A percentile compares a stretch with the other conserved stretches of the same genome.
phyloP scores from a whole-genome alignment of 35 echinoderm and acorn worm species.

The Heliocidaris tuberculata region DNA sequence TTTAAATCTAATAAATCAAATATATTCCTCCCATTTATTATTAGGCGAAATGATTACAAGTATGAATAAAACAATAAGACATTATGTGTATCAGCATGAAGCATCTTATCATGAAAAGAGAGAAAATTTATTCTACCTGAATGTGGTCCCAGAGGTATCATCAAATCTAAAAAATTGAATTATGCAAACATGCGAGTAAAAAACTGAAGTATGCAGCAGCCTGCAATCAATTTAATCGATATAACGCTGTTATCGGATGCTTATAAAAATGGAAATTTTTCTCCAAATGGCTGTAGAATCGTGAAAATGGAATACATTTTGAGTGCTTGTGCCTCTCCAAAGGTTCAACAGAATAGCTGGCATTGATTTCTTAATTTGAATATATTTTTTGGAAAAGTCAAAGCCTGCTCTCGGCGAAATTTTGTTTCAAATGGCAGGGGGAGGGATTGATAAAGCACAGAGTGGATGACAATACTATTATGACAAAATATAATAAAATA shows the following conservation, averaged over 20 bases:
- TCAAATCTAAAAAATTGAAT: not conserved
- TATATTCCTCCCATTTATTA: no score
- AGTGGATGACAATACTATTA: no score
- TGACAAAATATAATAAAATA: no score
- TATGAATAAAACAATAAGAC: not conserved
- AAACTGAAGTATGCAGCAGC: not conserved
- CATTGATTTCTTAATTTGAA: not conserved
- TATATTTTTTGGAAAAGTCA: not conserved
- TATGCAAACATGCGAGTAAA: not conserved
- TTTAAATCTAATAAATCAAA: no score
- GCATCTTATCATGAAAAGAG: not conserved
- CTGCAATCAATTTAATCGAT: not conserved
- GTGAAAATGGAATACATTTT: not conserved
- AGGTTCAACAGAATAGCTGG: not conserved
- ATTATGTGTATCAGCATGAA: not conserved
- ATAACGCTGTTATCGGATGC: not conserved
- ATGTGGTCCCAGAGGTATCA: not conserved
- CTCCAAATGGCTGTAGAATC: not conserved
- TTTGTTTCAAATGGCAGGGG: not conserved
- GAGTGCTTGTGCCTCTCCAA: not conserved
- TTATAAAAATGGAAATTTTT: not conserved
- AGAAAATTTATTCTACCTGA: no score
- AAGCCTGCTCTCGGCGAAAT: not conserved
- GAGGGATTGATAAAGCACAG: no score
- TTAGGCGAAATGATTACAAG: no score